Conservation (phyloP, 2,888 invertebrate species). For the Limnephilus auricula region DNA sequence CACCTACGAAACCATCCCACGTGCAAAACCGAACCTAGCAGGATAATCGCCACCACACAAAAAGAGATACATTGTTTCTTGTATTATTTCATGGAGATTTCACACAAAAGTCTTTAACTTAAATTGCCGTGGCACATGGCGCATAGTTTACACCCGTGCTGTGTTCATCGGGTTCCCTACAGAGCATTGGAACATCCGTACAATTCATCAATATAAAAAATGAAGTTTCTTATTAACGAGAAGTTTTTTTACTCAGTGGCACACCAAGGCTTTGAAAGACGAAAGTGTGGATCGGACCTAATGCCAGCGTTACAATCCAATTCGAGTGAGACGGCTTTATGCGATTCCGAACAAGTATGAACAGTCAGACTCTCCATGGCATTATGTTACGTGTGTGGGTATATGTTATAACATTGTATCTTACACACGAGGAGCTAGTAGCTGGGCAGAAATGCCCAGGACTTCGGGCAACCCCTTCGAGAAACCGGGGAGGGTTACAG, state of each 20-base stretch:
- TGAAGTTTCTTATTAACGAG: too few relatives aligned
- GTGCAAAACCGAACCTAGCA: conserved; percentile 6
- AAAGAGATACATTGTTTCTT: background rate
- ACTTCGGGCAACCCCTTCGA: background rate
- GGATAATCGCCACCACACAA: background rate
- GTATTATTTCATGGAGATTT: too few relatives aligned
- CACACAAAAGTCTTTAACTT: background rate
- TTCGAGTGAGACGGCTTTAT: conserved; percentile 57
- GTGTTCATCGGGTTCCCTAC: too few relatives aligned
- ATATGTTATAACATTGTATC: background rate
- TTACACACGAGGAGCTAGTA: background rate
- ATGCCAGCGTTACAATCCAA: conserved; percentile 60
- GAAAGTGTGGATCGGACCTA: conserved; percentile 47
- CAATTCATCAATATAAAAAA: too few relatives aligned
- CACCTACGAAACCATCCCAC: conserved; percentile 43
- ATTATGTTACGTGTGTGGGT: background rate
- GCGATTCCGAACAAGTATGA: conserved; percentile 15
- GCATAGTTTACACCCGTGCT: too few relatives aligned
- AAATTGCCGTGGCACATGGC: too few relatives aligned
- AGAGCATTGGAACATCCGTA: background rate
- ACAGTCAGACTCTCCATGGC: background rate
- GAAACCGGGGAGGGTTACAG: background rate
- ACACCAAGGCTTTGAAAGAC: background rate
- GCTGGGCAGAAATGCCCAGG: conserved; percentile 13
- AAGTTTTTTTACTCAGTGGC: background rate